Conservation (phyloP, 2,797 vertebrate species). For the Okamejei kenojei region DNA sequence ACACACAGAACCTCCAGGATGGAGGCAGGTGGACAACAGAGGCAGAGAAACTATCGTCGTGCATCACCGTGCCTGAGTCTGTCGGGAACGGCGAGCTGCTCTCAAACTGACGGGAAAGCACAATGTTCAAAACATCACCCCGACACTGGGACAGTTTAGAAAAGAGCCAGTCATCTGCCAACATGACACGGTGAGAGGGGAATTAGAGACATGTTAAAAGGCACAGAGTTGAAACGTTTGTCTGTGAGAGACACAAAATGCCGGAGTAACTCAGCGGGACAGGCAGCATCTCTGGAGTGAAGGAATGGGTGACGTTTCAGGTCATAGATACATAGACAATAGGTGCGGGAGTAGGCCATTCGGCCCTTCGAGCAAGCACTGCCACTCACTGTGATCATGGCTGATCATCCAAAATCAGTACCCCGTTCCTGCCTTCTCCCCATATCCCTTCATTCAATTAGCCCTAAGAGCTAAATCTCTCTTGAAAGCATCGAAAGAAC, state of each 20-base stretch:
- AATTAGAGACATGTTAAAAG: not conserved
- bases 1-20: not conserved
- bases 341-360: no score
- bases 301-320: no score
- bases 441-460: no score
- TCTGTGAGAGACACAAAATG: not conserved
- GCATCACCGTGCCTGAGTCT: not conserved
- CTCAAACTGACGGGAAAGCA: not conserved
- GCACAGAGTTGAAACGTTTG: conserved; percentile 22
- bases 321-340: no score
- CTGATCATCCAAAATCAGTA: no score
- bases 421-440: no score
- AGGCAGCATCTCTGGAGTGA: no score
- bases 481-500: no score
- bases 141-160: not conserved
- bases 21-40: not conserved
- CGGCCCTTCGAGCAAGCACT: no score
- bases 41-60: not conserved
- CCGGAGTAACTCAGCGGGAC: no score
- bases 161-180: not conserved
- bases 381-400: no score
- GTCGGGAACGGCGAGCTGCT: not conserved
- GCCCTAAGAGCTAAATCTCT: no score
- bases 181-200: not conserved
- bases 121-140: not conserved